Evolutionary conservation across 2,113 vertebrate genomes (phyloP), one percentile per base, ranked within the genome.

Genomic region (Parus major): DNA sequence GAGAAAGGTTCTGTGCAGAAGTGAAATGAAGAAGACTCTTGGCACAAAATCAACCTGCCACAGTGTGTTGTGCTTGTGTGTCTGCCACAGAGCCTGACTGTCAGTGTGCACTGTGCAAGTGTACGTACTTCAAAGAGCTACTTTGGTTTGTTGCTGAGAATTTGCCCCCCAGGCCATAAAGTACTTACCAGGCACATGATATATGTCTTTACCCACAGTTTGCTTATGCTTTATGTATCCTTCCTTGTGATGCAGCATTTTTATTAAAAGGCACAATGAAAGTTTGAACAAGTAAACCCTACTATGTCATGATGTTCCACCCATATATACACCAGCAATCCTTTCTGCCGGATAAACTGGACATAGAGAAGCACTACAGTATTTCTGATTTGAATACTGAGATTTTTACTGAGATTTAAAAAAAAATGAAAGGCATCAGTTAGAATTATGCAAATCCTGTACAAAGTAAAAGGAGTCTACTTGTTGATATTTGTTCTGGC

Each of bases 41-140:
- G 76, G 80, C 65, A 93, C 46, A 71, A 92, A 92, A 92, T 71
- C 69, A 75, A 75, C 80, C 36, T 79, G 42, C 29, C 33, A 55
- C 12, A 7, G 33, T 22, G 66, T 5, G 3, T 11, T 92, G 57
- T 60, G 33, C 46, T 80, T 86, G 27, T 31, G 52, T 70, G 16
- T 41, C 41, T 70, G 68, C 66, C 71, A 61, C 36, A 85, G n/a
- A 92, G 66, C 73, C 49, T 3, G 29, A 18, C 55, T 69, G 29
- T 50, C 86, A 84, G 36, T n/a, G 35, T 39, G 39, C 36, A 39
- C 24, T 19, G n/a, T 6, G 5, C 15, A 68, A 59, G 27, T 28
- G 35, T 35, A 20, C n/a, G 70, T 47, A 55, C 52, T 90, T 91
- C 49, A 63, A 55, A 88, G 66, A 87, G n/a, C 35, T 80, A 18